Base-by-base conservation (phyloP, 2,888 invertebrate genomes). In the Trachelus stipa region DNA sequence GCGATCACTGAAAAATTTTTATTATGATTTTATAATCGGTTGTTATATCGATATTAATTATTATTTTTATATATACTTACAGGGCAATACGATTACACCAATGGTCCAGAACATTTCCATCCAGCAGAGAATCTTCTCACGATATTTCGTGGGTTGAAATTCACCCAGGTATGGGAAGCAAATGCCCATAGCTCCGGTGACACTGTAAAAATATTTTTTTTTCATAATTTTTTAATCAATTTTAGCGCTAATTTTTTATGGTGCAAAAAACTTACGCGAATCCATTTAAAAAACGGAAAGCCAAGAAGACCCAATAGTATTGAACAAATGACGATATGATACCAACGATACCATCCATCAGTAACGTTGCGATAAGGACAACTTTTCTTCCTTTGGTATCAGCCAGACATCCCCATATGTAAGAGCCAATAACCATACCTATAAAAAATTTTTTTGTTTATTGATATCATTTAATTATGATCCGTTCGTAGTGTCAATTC, bases 81-180 rank as follows among this genome's bases (percentile, higher is more conserved):
- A 92, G 88, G 96, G 96, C 78, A 96, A 91, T 82, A 94, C 90
- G 85, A 96, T 96, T 77, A 96, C 95, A 81, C 96, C 96, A 74
- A 96, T 91, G 68, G 96, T 96, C 96, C 96, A 96, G 92, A 96
- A 96, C 92, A 96, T 93, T 93, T 96, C 96, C 96, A 96, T 96
- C 96, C 96, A 96, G 91, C 96, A 96, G 80, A 96, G 93, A 88
- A 96, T 95, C 86, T 95, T 96, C 90, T 96, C 96, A 89, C 96
- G 93, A 91, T 95, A 95, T 91, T 95, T 95, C 78, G 95, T 95
- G 71, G 95, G 95, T 88, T 96, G 96, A 91, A 96, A 96, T 92
- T 96, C 96, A 81, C 96, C 96, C 85, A 96, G 92, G 91, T 96
- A 96, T 0, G 96, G 96, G 92, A 96, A 96, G 86, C 95, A 95